These are phyloP conservation scores for Abramis brama DNA, from an alignment of 2,113 vertebrate genomes.

Conservation along the genomic window DNA sequence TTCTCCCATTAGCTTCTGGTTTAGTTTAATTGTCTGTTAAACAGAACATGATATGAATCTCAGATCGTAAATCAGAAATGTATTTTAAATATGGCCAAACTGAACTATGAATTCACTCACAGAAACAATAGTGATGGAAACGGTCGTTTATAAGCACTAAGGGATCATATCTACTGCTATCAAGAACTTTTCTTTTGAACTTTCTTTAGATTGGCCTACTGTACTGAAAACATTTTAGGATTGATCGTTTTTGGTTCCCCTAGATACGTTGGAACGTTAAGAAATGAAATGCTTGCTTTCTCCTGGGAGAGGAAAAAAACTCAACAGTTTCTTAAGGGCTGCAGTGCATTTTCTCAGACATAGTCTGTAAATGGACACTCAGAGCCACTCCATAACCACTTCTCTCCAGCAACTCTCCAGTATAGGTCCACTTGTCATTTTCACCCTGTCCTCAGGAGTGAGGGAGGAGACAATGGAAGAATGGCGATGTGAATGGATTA, in stretches of 20 bases:
- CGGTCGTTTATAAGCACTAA: background rate
- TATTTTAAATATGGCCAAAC: background rate
- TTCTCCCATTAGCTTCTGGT: slow-evolving; percentile 16
- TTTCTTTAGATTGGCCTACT: background rate
- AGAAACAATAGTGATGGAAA: background rate
- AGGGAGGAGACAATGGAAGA: background rate
- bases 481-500: background rate
- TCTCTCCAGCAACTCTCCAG: background rate
- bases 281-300: background rate
- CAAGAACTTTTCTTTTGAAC: background rate
- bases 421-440: slow-evolving; percentile 11
- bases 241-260: background rate
- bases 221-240: background rate
- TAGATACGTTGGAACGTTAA: background rate
- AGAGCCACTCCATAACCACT: slow-evolving; percentile 27
- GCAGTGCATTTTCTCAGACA: slow-evolving; percentile 7
- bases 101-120: background rate
- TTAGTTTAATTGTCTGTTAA: slow-evolving; percentile 13
- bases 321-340: slow-evolving; percentile 4
- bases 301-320: background rate
- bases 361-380: slow-evolving; percentile 3
- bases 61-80: background rate
- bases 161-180: background rate
- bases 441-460: background rate
- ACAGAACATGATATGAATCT: background rate